Evolutionary conservation across 2,888 invertebrate species (phyloP).

Genomic region (Aspidiotus destructor): DNA sequence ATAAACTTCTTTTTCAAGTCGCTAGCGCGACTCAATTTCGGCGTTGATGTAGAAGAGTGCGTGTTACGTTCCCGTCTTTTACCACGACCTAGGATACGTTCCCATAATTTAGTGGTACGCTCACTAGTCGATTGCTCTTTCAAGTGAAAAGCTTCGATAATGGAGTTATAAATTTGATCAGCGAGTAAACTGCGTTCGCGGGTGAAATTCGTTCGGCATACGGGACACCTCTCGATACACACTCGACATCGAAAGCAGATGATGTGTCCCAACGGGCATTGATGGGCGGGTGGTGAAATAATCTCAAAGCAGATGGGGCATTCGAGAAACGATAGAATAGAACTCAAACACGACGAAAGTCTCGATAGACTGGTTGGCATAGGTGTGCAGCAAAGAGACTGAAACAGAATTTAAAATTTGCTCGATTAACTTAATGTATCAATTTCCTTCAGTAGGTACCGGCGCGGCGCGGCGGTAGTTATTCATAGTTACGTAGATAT

Average conservation of each 20-base stretch:
- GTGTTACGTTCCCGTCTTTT: slow-evolving; percentile 28
- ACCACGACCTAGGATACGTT: slow-evolving; percentile 35
- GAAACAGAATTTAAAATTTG: slow-evolving; percentile 19
- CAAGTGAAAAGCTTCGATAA: slow-evolving; percentile 36
- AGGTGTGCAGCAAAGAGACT: slow-evolving; percentile 37
- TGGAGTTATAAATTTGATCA: slow-evolving; percentile 39
- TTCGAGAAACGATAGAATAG: slow-evolving; percentile 46
- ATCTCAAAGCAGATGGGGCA: slow-evolving; percentile 48
- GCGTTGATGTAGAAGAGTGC: slow-evolving; percentile 13
- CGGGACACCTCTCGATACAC: slow-evolving; percentile 45
- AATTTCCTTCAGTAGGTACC: not conserved
- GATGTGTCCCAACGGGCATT: slow-evolving; percentile 47
- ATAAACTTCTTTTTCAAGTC: slow-evolving; percentile 36
- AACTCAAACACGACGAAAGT: slow-evolving; percentile 45
- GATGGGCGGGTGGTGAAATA: slow-evolving; percentile 44
- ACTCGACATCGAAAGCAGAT: slow-evolving; percentile 45
- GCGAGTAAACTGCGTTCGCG: slow-evolving; percentile 45
- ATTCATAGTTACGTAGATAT: too few species aligned
- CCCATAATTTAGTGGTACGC: slow-evolving; percentile 35
- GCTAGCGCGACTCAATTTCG: slow-evolving; percentile 28
- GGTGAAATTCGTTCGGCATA: slow-evolving; percentile 43
- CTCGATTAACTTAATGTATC: not conserved
- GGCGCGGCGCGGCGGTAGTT: too few species aligned
- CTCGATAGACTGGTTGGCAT: slow-evolving; percentile 42
- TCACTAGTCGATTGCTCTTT: slow-evolving; percentile 33